Base-by-base conservation (phyloP, 2,797 vertebrate species). In the Pseudochaenichthys georgianus region DNA sequence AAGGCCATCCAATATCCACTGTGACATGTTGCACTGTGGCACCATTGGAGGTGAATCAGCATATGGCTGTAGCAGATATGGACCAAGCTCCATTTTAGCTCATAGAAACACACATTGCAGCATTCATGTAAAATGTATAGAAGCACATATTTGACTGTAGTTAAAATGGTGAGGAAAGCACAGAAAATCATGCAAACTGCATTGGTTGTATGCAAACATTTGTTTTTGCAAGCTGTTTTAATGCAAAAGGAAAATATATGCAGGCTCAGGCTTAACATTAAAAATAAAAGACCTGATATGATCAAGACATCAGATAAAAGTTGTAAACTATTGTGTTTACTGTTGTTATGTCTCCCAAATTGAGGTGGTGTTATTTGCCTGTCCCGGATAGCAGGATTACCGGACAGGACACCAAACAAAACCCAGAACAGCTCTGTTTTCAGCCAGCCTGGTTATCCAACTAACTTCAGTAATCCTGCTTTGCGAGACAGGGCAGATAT, bases 41-140 rank as follows among this genome's bases (percentile, higher is more conserved):
- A 75, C 62, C 48, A 34, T 80, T 53, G 48, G 74, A 78, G 59
- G 38, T 47, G 74, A 68, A 72, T 53, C 73, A 16, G 63, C 81
- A 85, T 77, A 78, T 79, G 82, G 78, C 52, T 73, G 23, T 2
- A 70, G 76, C 50, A 75, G 75, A 81, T 80, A 77, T 60, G 60
- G 59, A 65, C 57, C 47, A 21, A 77, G 53, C 57, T 68, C 34
- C 34, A 38, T 38, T 38, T 38, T 38, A 38, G 64, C 62, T 70
- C 48, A 58, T 31, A 61, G 60, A 65, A 31, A 60, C 48, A 69
- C 55, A 71, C 45, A 63, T 3, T 28, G 50, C 58, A 42, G 28
- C 46, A 21, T 21, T 48, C 0, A 45, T 55, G 34, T 42, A 38
- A 73, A 52, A 59, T 63, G 38, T 52, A 1, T 57, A 42, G 60